These are phyloP conservation scores for Lepilemur septentrionalis DNA, from an alignment of 2,797 vertebrate genomes.

Conservation along the genomic window DNA sequence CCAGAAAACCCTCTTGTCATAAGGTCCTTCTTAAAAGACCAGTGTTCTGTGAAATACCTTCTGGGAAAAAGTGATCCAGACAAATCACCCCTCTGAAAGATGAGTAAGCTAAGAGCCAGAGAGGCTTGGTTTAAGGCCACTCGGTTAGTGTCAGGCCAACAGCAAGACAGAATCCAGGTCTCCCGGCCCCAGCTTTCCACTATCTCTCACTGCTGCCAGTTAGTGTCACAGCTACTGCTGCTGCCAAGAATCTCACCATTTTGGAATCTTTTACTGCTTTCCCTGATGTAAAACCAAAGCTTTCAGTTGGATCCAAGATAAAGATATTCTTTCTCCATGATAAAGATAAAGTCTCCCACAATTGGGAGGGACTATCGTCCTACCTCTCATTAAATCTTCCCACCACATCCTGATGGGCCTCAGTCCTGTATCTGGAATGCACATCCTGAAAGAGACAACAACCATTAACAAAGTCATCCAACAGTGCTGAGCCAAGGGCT, in stretches of 20 bases:
- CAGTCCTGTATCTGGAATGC: conserved; percentile 95
- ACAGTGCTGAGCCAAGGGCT: not conserved
- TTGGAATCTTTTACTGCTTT: rapidly evolving
- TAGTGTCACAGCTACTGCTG: not conserved
- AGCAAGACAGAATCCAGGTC: not conserved
- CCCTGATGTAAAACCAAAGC: not conserved
- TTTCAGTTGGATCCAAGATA: not conserved
- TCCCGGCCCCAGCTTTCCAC: not conserved
- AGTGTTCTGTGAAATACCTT: not conserved
- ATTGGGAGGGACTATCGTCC: not conserved
- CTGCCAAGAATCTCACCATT: not conserved
- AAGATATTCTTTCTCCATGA: not conserved
- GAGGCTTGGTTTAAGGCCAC: not conserved
- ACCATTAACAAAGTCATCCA: not conserved
- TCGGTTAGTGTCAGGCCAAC: not conserved
- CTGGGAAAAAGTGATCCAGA: not conserved
- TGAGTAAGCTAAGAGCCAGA: not conserved
- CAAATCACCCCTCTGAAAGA: not conserved
- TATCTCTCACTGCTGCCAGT: not conserved
- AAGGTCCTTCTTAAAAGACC: not conserved
- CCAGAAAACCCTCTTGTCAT: not conserved
- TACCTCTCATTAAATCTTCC: conserved; percentile 98
- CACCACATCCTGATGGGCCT: conserved; percentile 97
- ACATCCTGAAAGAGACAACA: conserved; percentile 89
- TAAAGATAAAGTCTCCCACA: not conserved